Evolutionary conservation across 2,888 invertebrate species (phyloP).

Genomic region (Heliconius charithonia): DNA sequence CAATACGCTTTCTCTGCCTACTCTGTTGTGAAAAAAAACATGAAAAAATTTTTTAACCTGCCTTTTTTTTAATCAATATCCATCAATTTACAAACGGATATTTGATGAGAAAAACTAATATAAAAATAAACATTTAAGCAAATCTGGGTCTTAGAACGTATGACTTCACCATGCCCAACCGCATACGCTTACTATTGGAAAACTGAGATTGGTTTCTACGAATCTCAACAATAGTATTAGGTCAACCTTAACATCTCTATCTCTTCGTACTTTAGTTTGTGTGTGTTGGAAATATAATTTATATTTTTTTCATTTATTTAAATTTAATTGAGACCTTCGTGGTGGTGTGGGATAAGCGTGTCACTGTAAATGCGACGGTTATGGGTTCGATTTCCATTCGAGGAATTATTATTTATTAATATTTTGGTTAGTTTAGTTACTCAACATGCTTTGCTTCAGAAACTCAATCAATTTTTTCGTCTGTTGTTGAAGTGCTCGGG

Average conservation of each 20-base stretch:
- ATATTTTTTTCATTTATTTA: neutral
- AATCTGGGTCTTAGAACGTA: neutral
- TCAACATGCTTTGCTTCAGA: too few species aligned
- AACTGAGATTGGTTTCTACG: conserved; percentile 5
- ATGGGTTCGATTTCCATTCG: too few species aligned
- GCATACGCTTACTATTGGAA: neutral
- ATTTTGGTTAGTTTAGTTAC: too few species aligned
- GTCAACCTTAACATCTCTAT: neutral
- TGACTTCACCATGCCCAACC: neutral
- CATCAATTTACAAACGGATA: neutral
- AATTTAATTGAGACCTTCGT: neutral
- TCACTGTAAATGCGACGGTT: too few species aligned
- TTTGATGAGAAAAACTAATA: neutral
- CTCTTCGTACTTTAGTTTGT: neutral
- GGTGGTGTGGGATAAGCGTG: too few species aligned
- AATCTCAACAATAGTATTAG: conserved; percentile 1
- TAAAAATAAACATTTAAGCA: neutral
- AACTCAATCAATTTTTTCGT: too few species aligned
- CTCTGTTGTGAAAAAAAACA: too few species aligned
- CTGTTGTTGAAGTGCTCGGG: too few species aligned
- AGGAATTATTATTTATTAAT: too few species aligned
- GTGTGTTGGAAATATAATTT: neutral
- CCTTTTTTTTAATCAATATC: neutral
- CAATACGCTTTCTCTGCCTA: neutral
- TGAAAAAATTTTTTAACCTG: neutral